phyloP scores from a whole-genome alignment of 2,888 invertebrate species.

The Eueremaeus valkanovi region DNA sequence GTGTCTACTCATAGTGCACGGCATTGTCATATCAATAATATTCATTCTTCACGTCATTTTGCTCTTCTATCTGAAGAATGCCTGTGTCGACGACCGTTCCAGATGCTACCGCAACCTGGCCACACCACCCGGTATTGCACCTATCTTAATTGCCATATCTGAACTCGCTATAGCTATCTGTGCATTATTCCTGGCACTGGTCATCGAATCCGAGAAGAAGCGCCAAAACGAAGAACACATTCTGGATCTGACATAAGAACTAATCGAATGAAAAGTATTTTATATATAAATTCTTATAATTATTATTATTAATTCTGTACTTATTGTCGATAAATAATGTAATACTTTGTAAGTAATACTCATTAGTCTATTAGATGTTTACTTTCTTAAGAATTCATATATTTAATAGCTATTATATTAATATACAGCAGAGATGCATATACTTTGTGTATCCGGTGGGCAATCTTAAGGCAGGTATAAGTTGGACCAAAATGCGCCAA shows the following conservation, averaged over 20 bases:
- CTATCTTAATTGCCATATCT: constrained; percentile 37
- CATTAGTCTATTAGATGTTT: no score
- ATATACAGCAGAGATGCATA: no score
- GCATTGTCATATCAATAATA: constrained; percentile 27
- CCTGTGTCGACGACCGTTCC: constrained; percentile 4
- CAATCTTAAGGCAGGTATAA: no score
- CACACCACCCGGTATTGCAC: constrained; percentile 39
- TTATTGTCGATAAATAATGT: no score
- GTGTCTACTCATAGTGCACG: constrained; percentile 36
- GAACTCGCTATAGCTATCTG: constrained; percentile 37
- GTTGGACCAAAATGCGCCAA: no score
- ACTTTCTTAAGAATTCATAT: no score
- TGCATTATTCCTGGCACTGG: constrained; percentile 39
- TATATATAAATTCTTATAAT: no score
- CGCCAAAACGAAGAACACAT: not conserved
- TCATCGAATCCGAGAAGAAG: constrained; percentile 53
- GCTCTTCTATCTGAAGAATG: constrained; percentile 35
- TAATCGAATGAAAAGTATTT: not conserved
- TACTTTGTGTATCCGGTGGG: no score
- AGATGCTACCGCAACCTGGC: constrained; percentile 34
- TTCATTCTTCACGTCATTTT: constrained; percentile 34
- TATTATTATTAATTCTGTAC: no score
- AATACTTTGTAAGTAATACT: no score
- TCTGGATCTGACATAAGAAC: not conserved
- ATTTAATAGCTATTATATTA: no score